Conservation (phyloP, 1,140 invertebrate species). For the Dinoponera quadriceps region DNA sequence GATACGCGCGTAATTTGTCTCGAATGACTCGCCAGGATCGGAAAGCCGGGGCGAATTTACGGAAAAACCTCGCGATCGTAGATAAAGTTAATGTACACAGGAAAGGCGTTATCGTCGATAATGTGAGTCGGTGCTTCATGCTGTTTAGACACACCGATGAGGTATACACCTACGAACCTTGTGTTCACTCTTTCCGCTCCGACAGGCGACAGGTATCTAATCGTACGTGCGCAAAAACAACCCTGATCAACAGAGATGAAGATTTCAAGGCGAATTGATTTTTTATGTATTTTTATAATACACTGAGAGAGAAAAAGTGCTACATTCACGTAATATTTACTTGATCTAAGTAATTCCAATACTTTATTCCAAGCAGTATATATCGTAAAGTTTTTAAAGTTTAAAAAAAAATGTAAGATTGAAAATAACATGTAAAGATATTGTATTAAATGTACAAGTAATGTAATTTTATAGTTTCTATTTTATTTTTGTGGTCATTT, state of each 20-base stretch:
- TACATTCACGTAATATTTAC: no score
- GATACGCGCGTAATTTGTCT: neutral
- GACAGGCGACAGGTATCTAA: neutral
- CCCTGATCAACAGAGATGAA: neutral
- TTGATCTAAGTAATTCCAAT: no score
- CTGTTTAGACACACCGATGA: neutral
- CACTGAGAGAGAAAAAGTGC: no score
- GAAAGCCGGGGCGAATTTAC: neutral
- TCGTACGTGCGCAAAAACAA: neutral
- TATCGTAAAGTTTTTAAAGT: no score
- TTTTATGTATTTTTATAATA: no score
- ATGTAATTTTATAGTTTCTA: no score
- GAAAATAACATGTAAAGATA: no score
- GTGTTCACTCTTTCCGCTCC: neutral
- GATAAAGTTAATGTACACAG: slow-evolving; percentile 24
- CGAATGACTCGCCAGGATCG: neutral
- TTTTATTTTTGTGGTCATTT: no score
- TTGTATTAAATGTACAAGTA: no score
- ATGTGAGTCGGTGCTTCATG: neutral
- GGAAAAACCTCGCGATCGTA: slow-evolving; percentile 2
- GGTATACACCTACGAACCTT: neutral
- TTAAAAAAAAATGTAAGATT: no score
- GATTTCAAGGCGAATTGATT: neutral
- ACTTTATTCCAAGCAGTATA: no score
- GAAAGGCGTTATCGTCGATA: neutral